Conservation (phyloP, 2,113 vertebrate species). For the Corythoichthys haematopterus region DNA sequence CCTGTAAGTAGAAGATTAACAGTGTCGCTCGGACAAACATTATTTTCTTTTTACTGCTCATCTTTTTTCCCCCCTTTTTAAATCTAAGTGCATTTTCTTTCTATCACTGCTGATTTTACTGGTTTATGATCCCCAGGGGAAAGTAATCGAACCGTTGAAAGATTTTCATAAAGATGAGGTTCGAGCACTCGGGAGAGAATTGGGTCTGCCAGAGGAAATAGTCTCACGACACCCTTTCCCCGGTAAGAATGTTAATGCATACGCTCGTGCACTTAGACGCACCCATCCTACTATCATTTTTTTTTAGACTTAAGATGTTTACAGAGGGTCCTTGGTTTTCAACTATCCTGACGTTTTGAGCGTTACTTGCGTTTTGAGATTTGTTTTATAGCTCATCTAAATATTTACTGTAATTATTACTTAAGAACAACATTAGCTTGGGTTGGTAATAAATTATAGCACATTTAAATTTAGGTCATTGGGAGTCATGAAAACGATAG, state of each 20-base stretch:
- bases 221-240: slow-evolving; percentile 95
- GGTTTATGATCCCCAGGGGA: slow-evolving; percentile 75
- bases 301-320: background rate
- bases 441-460: background rate
- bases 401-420: background rate
- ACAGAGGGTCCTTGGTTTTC: background rate
- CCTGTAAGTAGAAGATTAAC: background rate
- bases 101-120: slow-evolving; percentile 21
- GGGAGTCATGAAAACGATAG: background rate
- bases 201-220: slow-evolving; percentile 94
- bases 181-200: slow-evolving; percentile 86
- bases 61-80: background rate
- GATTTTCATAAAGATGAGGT: slow-evolving; percentile 99
- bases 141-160: slow-evolving; percentile 97
- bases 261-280: background rate
- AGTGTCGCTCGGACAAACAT: background rate
- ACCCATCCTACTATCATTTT: background rate
- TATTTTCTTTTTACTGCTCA: slow-evolving; percentile 3
- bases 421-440: background rate
- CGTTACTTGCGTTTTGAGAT: background rate
- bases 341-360: background rate
- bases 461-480: no score
- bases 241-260: slow-evolving; percentile 66
- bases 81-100: background rate
- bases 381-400: background rate